Evolutionary conservation across 2,888 invertebrate genomes (phyloP), one percentile per base, ranked within the genome.

Genomic region (Malthinus flaveolus): DNA sequence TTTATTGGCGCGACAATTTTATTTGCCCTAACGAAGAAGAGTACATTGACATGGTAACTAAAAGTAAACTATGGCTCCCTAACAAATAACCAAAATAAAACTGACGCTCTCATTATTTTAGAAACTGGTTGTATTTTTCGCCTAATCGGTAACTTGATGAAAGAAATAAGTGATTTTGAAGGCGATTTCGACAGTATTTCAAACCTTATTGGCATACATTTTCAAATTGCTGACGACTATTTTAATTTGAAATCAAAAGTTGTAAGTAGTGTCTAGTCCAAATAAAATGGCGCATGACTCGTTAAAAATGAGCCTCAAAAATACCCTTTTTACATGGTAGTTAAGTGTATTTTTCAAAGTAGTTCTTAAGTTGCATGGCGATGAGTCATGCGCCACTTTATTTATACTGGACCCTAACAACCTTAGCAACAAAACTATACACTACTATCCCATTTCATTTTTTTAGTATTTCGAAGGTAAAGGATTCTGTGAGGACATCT

Each of bases 1-100:
- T 34, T 10, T 49, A 49, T n/a, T 49, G 49, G 49, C 34, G 49
- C 7, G 49, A 49, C 3, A 49, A 49, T 12, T 49, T 13, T 23
- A 34, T 49, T 34, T 49, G 49, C 13, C 49, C 49, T 7, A 35
- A 35, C 7, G 49, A 49, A 36, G 35, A 49, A 6, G 49, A 49
- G 9, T 49, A 49, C 31, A 36, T 34, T 9, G 15, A 12, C 3
- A 49, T 49, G 49, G 34, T 36, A 13, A 7, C 7, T 11, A 49
- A 33, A 35, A 49, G 49, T 48, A 48, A 6, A 23, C 6, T 13
- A 35, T 35, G 1, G 1, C n/a, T 33, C 33, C 35, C 4, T 9
- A 10, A 31, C 12, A 45, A n/a, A 8, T 46, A 11, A 33, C 1
- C 1, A 7, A 7, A 31, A 49, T 35, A 10, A 49, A 10, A 23